These are phyloP conservation scores for Dreissena rostriformis DNA, from an alignment of 1,140 invertebrate species.

Conservation along the genomic window DNA sequence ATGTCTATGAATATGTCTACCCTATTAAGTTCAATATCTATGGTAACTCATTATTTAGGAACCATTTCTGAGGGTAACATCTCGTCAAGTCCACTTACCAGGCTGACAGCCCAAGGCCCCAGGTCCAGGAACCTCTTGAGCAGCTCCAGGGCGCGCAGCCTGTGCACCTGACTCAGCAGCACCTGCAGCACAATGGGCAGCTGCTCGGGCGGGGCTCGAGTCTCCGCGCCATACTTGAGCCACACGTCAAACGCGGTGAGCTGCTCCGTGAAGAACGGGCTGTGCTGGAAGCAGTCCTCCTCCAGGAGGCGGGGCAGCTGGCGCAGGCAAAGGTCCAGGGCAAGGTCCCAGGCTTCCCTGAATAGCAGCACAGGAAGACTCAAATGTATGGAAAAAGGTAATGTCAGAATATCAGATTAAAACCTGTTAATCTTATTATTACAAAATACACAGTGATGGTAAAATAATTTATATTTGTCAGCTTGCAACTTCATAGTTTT, in stretches of 20 bases:
- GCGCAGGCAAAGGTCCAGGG: constrained; percentile 94
- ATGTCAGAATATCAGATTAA: too few relatives aligned
- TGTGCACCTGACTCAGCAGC: constrained; percentile 97
- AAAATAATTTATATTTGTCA: too few relatives aligned
- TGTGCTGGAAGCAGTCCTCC: constrained; percentile 76
- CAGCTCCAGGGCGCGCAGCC: constrained; percentile 95
- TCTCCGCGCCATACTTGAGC: constrained; percentile 91
- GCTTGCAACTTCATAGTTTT: too few relatives aligned
- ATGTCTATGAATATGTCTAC: too few relatives aligned
- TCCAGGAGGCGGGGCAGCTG: constrained; percentile 90
- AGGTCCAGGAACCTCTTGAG: constrained; percentile 97
- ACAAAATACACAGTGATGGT: too few relatives aligned
- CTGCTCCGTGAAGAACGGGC: constrained; percentile 98
- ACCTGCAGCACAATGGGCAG: constrained; percentile 99
- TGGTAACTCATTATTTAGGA: too few relatives aligned
- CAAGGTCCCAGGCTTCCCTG: constrained; percentile 99
- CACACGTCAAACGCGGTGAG: constrained; percentile 98
- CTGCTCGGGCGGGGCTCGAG: constrained; percentile 94
- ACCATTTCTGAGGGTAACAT: not conserved
- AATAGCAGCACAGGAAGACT: constrained; percentile 78
- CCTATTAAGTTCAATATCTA: too few relatives aligned
- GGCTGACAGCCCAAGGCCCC: constrained; percentile 98
- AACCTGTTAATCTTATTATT: too few relatives aligned
- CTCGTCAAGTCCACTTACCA: constrained; percentile 80
- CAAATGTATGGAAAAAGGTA: too few relatives aligned